Evolutionary conservation across 2,113 vertebrate genomes (phyloP).

Genomic region (Odocoileus virginianus): DNA sequence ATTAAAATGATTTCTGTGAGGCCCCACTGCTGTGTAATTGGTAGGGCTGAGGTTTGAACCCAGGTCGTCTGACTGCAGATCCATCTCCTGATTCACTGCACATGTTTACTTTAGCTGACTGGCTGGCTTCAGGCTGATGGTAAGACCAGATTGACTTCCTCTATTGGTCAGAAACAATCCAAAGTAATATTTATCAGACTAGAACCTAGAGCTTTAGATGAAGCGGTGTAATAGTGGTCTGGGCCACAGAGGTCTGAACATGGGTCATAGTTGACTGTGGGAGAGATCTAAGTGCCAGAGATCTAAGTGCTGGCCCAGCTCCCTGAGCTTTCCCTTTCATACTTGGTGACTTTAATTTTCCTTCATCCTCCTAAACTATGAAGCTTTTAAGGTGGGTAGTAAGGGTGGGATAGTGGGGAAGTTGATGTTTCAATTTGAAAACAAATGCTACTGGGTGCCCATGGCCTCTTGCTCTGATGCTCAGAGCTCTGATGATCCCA

Average conservation of each 20-base stretch:
- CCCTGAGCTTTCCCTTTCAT: background rate
- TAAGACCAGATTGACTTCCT: background rate
- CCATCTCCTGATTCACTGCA: background rate
- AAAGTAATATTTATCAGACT: background rate
- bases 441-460: background rate
- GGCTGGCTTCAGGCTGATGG: background rate
- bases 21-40: background rate
- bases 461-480: background rate
- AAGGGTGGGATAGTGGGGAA: background rate
- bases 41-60: background rate
- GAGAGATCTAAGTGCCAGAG: background rate
- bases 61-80: background rate
- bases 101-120: background rate
- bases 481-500: background rate
- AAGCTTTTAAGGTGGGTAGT: background rate
- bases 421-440: background rate
- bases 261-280: background rate
- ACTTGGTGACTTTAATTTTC: background rate
- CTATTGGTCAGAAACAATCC: background rate
- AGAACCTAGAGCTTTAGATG: background rate
- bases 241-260: background rate
- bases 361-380: background rate
- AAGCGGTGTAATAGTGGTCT: background rate
- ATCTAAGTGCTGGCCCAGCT: background rate
- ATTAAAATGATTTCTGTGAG: background rate